A percentile compares a stretch with the other conserved stretches of the same genome.
phyloP scores from a whole-genome alignment of 2,888 invertebrate species.

The Agonopterix arenella region DNA sequence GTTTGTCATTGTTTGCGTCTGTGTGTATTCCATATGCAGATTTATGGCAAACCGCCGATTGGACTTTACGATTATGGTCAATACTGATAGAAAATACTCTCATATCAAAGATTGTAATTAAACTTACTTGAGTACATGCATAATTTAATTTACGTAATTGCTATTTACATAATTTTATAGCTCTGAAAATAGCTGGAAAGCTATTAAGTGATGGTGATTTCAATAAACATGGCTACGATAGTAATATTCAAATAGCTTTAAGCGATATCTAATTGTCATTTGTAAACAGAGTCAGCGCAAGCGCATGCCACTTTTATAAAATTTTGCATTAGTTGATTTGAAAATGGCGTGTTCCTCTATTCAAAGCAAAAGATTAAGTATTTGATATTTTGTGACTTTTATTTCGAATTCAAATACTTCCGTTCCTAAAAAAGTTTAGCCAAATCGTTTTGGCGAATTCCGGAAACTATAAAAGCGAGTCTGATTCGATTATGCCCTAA shows the following conservation, averaged over 20 bases:
- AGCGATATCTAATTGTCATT: neutral
- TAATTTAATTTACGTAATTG: neutral
- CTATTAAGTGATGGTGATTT: neutral
- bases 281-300: neutral
- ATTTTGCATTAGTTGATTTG: neutral
- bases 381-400: conserved; percentile 21
- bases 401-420: conserved; percentile 41
- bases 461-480: conserved; percentile 56
- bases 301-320: neutral
- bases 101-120: conserved; percentile 47
- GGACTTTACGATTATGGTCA: conserved; percentile 63
- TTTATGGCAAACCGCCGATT: conserved; percentile 35
- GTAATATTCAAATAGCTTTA: too few relatives aligned
- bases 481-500: conserved; percentile 49
- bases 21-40: neutral
- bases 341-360: conserved; percentile 29
- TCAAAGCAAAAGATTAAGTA: conserved; percentile 40
- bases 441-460: conserved; percentile 39
- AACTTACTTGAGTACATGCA: conserved; percentile 14
- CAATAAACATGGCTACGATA: too few relatives aligned
- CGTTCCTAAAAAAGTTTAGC: conserved; percentile 39
- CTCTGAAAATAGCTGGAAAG: neutral
- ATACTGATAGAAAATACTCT: conserved; percentile 44
- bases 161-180: neutral
- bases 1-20: too few relatives aligned